Base-by-base conservation (phyloP, 2,797 vertebrate genomes). In the Gymnocypris eckloni region DNA sequence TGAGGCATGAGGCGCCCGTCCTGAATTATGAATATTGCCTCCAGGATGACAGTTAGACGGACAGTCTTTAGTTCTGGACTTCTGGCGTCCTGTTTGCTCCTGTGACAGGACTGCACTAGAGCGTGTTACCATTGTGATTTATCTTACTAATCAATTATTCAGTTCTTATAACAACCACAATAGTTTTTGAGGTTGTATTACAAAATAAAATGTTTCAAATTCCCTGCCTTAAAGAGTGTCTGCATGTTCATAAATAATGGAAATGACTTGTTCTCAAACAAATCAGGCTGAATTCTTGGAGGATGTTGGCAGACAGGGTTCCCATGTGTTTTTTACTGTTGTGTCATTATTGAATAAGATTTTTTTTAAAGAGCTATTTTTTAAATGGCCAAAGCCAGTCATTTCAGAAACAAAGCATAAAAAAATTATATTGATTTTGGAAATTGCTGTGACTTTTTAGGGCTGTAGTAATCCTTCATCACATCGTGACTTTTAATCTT, bases 21-120 rank as follows among this genome's bases (percentile, higher is more conserved):
- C 85, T 93, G 86, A 89, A 91, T 3, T 45, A 90, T 88, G 92
- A 93, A 61, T 94, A 90, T 87, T 91, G 88, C 91, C 91, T 84
- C 85, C 67, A 0, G 16, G 69, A 0, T 16, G 87, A 76, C 10
- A 90, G 1, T 39, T 12, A 67, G 7, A 48, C 4, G 33, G 8
- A 78, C 0, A 91, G 91, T 72, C 89, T 86, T 82, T 90, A 16
- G 85, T 84, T 0, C 89, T 93, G 41, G 88, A 83, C 7, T 87
- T 87, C 67, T 84, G 91, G 43, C 91, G 86, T 37, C 87, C 93
- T 39, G 79, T 92, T 70, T 91, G 93, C 0, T 89, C 90, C 37
- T 81, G 95, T 89, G 92, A 94, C 0, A 83, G 28, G 48, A 22
- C 28, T 13, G 48, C 16, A 69, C 8, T 69, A 9, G 71, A 52